A percentile compares a stretch with the other conserved stretches of the same genome.
Evolutionary conservation across 2,113 vertebrate genomes (phyloP).

Genomic region (Melanotaenia duboulayi): DNA sequence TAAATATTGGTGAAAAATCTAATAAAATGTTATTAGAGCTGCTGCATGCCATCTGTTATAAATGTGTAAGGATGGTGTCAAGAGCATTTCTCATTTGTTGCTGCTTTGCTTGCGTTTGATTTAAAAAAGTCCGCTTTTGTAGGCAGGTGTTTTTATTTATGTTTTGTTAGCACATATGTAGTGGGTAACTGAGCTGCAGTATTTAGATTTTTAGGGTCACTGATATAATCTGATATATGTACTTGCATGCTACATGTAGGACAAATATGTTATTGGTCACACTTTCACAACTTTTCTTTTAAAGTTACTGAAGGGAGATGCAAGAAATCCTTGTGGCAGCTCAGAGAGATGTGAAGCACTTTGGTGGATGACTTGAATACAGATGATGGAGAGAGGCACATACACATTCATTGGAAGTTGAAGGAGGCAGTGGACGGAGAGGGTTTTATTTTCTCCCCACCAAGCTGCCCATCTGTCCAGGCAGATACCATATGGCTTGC

Average conservation of each 20-base stretch:
- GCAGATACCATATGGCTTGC: slow-evolving; percentile 40
- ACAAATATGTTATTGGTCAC: not conserved
- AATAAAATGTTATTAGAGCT: too few species aligned
- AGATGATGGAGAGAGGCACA: slow-evolving; percentile 35
- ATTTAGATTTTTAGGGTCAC: not conserved
- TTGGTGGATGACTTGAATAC: slow-evolving; percentile 57
- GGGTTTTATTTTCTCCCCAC: not conserved
- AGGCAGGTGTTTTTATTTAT: slow-evolving; percentile 1
- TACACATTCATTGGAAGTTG: slow-evolving; percentile 7
- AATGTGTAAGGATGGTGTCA: slow-evolving; percentile 1
- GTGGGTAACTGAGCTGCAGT: too few species aligned
- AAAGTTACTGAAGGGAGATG: slow-evolving; percentile 8
- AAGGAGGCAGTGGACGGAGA: not conserved
- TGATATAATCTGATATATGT: not conserved
- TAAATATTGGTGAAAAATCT: not conserved
- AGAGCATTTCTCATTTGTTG: not conserved
- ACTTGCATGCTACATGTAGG: not conserved
- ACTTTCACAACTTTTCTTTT: slow-evolving; percentile 1
- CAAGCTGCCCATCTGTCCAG: slow-evolving; percentile 31
- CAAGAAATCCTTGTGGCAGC: slow-evolving; percentile 33
- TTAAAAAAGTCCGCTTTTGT: not conserved
- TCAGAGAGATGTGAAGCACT: slow-evolving; percentile 46
- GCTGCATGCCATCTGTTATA: not conserved
- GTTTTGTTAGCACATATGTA: too few species aligned
- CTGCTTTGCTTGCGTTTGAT: not conserved